Evolutionary conservation across 2,888 invertebrate genomes (phyloP).

Genomic region (Brachypterus glaber): DNA sequence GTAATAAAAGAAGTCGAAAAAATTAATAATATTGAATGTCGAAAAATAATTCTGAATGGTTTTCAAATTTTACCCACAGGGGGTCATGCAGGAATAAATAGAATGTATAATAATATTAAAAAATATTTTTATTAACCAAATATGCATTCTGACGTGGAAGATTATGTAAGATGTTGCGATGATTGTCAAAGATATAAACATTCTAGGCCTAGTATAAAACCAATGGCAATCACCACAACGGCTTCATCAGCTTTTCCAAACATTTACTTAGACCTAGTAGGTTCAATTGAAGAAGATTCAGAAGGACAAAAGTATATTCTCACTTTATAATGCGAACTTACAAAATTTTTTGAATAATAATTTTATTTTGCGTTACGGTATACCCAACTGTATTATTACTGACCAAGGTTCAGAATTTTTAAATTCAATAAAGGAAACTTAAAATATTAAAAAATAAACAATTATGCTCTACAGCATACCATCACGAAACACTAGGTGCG

Average conservation of each 20-base stretch:
- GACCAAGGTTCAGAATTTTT: constrained; percentile 19
- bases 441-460: constrained; percentile 17
- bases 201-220: constrained; percentile 12
- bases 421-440: constrained; percentile 11
- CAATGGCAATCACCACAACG: constrained; percentile 17
- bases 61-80: constrained; percentile 19
- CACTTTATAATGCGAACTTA: constrained; percentile 16
- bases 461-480: no score
- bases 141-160: constrained; percentile 14
- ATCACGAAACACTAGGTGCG: no score
- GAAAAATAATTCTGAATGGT: constrained; percentile 19
- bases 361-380: constrained; percentile 19
- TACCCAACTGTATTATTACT: constrained; percentile 15
- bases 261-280: constrained; percentile 13
- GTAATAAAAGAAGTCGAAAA: constrained; percentile 10
- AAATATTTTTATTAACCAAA: constrained; percentile 15
- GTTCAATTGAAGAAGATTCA: neutral
- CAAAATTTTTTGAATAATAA: constrained; percentile 15
- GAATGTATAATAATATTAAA: constrained; percentile 16
- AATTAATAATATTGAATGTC: constrained; percentile 9
- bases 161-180: constrained; percentile 16
- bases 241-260: constrained; percentile 17
- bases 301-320: no score
- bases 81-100: constrained; percentile 18
- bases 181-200: constrained; percentile 20